A percentile compares a stretch with the other conserved stretches of the same genome.
Conservation (phyloP, 2,113 vertebrate species). For the Rhinichthys klamathensis region DNA sequence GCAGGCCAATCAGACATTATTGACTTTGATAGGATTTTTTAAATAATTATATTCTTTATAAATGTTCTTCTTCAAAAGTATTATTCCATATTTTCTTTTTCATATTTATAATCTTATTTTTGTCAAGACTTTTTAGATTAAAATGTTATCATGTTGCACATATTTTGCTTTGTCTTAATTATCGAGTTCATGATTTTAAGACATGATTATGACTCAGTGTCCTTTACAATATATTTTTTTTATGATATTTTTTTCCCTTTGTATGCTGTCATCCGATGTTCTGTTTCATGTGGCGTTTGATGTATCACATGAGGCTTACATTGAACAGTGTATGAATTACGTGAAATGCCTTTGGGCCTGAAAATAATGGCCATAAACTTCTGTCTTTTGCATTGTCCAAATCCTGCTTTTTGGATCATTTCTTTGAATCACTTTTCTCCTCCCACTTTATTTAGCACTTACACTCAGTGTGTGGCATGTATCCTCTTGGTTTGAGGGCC, state of each 20-base stretch:
- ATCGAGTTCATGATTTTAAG: background rate
- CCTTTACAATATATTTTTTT: background rate
- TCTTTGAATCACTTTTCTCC: background rate
- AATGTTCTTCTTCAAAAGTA: background rate
- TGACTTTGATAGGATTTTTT: no score
- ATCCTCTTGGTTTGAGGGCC: slow-evolving; percentile 38
- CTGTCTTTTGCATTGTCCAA: background rate
- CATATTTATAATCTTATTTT: background rate
- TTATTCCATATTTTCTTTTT: background rate
- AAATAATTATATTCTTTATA: background rate
- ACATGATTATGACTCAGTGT: background rate
- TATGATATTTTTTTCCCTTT: background rate
- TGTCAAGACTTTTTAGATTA: background rate
- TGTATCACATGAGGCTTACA: background rate
- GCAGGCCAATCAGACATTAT: no score
- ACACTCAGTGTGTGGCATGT: slow-evolving; percentile 6
- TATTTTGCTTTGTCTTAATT: background rate
- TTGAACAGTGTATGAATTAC: background rate
- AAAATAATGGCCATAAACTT: no score
- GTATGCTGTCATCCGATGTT: background rate
- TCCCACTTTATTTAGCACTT: background rate
- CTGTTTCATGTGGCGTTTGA: background rate
- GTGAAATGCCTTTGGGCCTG: background rate
- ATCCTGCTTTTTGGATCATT: background rate
- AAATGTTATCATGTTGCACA: background rate